phyloP scores from a whole-genome alignment of 2,888 invertebrate species.

The Drosophila sordidapex region DNA sequence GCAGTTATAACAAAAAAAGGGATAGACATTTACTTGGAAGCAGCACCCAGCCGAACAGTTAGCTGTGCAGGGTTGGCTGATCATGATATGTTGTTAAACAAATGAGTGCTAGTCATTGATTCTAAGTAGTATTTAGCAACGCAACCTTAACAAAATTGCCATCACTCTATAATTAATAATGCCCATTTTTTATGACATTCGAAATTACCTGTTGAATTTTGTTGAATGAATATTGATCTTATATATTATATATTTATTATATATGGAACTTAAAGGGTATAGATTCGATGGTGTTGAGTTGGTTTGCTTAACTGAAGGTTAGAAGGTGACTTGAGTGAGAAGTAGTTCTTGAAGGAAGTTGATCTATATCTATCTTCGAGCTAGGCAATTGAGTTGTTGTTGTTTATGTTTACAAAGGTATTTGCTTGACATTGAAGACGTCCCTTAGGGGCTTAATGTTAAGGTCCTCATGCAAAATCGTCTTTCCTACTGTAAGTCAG shows the following conservation, averaged over 20 bases:
- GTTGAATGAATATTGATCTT: not conserved
- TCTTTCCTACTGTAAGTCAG: not conserved
- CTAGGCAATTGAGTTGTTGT: not conserved
- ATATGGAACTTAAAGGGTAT: not conserved
- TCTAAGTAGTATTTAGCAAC: not conserved
- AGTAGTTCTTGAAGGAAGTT: fast-evolving
- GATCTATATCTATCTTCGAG: not conserved
- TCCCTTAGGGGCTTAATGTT: not conserved
- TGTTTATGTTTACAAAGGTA: not conserved
- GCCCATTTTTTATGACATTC: not conserved
- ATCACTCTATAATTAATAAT: not conserved
- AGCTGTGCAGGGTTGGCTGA: not conserved
- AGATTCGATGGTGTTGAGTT: not conserved
- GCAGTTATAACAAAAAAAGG: not conserved
- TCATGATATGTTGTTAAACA: not conserved
- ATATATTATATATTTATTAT: no score
- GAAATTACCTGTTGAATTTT: not conserved
- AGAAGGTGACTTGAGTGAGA: not conserved
- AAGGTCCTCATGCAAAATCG: fast-evolving
- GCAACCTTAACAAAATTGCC: not conserved
- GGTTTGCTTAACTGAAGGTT: not conserved
- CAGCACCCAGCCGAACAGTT: not conserved
- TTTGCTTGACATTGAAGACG: not conserved
- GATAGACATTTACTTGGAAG: not conserved
- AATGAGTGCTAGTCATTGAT: not conserved